phyloP scores from a whole-genome alignment of 2,797 vertebrate genomes.

The Mionectes olivaceus region DNA sequence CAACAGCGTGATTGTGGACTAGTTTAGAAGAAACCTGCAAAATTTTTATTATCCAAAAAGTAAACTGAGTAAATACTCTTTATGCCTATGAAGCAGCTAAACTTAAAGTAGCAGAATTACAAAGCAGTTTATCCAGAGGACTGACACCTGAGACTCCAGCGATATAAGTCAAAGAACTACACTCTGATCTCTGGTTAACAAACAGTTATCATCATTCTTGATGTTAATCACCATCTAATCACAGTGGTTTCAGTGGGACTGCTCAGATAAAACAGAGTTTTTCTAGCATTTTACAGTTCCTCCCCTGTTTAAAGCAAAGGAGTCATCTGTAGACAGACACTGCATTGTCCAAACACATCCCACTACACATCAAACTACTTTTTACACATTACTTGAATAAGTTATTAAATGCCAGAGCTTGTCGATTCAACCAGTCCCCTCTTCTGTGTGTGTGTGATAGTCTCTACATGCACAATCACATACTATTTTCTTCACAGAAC shows the following conservation, averaged over 20 bases:
- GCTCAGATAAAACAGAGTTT: neutral
- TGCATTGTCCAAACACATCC: neutral
- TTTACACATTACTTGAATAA: neutral
- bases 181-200: neutral
- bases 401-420: neutral
- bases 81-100: neutral
- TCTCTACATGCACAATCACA: neutral
- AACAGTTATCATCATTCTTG: neutral
- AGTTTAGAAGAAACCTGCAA: neutral
- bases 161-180: neutral
- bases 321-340: rapidly evolving
- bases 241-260: neutral
- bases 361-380: neutral
- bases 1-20: neutral
- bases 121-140: neutral
- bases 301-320: neutral
- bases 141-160: neutral
- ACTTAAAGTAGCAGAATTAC: neutral
- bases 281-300: neutral
- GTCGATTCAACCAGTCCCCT: neutral
- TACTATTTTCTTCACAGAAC: neutral
- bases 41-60: neutral
- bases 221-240: neutral
- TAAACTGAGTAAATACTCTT: neutral
- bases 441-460: neutral